phyloP scores from a whole-genome alignment of 2,797 vertebrate genomes.

The Gouania willdenowi region DNA sequence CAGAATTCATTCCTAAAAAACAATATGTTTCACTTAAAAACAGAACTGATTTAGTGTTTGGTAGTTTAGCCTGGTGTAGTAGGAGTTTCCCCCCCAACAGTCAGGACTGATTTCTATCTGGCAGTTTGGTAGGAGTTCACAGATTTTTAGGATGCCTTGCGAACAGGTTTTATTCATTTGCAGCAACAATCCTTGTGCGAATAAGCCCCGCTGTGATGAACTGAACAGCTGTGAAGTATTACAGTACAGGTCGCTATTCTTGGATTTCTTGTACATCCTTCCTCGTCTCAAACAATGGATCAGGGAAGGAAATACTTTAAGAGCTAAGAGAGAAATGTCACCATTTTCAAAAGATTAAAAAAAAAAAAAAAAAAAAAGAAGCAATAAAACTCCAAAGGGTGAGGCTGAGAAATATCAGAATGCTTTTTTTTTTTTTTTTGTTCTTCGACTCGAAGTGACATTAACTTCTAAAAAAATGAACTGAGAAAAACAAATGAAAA shows the following conservation, averaged over 20 bases:
- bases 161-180: slow-evolving; percentile 35
- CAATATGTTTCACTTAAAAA: slow-evolving; percentile 1
- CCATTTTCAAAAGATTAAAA: slow-evolving; percentile 5
- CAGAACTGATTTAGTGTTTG: too few species aligned
- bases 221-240: slow-evolving; percentile 59
- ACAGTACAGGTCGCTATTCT: slow-evolving; percentile 18
- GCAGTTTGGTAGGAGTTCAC: slow-evolving; percentile 6
- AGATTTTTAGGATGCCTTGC: slow-evolving; percentile 14
- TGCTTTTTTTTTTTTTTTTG: slow-evolving; percentile 9
- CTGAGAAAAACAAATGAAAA: slow-evolving; percentile 2
- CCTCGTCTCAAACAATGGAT: slow-evolving; percentile 44
- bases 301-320: slow-evolving; percentile 36
- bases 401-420: slow-evolving; percentile 6
- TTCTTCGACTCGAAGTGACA: slow-evolving; percentile 11
- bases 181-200: slow-evolving; percentile 42
- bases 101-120: slow-evolving; percentile 1
- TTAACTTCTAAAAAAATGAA: too few species aligned
- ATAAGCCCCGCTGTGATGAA: slow-evolving; percentile 41
- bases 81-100: too few species aligned
- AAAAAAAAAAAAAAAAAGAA: slow-evolving; percentile 1
- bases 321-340: slow-evolving; percentile 16
- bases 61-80: too few species aligned
- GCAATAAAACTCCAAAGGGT: not conserved
- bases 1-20: too few species aligned
- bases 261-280: slow-evolving; percentile 47